These are phyloP conservation scores for Amiota mariae DNA, from an alignment of 2,888 invertebrate species.

Conservation along the genomic window DNA sequence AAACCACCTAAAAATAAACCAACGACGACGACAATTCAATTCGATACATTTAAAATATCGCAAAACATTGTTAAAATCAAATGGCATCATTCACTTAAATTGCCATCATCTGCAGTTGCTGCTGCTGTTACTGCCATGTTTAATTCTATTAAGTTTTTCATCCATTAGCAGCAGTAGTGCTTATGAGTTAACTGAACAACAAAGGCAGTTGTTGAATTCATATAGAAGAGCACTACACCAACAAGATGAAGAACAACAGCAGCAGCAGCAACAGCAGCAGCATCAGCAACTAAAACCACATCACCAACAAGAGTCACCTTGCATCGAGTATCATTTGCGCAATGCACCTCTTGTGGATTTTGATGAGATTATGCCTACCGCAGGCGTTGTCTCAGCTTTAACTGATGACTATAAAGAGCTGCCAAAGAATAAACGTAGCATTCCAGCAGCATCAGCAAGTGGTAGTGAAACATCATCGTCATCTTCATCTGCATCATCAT, in stretches of 20 bases:
- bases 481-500: conserved; percentile 29
- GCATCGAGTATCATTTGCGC: conserved; percentile 39
- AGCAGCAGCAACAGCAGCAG: conserved; percentile 34
- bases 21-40: neutral
- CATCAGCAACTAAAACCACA: conserved; percentile 9
- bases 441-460: neutral
- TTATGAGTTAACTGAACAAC: conserved; percentile 36
- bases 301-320: conserved; percentile 15
- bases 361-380: conserved; percentile 58
- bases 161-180: conserved; percentile 20
- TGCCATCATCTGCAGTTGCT: neutral
- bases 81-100: neutral
- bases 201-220: conserved; percentile 54
- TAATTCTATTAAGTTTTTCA: neutral
- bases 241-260: conserved; percentile 46
- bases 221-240: conserved; percentile 63
- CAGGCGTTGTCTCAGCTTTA: conserved; percentile 55
- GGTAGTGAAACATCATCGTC: neutral
- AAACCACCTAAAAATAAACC: conserved; percentile 35
- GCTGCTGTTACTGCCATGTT: neutral
- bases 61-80: neutral
- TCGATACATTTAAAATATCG: neutral
- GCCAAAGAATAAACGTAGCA: neutral
- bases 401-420: conserved; percentile 45
- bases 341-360: conserved; percentile 53